Evolutionary conservation across 2,113 vertebrate genomes (phyloP).

Genomic region (Myotis yumanensis): DNA sequence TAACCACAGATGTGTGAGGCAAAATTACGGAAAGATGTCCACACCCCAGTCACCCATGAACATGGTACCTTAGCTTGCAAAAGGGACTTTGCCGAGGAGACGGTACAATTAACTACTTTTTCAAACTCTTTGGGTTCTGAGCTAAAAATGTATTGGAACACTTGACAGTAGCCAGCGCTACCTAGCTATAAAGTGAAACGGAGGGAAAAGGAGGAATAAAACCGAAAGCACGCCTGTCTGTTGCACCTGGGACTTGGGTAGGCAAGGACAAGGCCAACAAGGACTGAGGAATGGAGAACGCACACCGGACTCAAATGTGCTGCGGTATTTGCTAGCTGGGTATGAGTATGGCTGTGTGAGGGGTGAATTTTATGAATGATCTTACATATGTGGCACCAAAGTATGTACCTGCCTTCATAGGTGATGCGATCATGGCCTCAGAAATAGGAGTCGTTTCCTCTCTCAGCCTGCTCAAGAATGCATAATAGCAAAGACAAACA

Average conservation of each 20-base stretch:
- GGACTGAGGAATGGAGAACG: background rate
- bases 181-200: background rate
- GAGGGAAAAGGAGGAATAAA: background rate
- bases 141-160: background rate
- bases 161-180: background rate
- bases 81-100: background rate
- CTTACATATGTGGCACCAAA: slow-evolving; percentile 13
- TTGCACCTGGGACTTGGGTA: background rate
- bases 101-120: background rate
- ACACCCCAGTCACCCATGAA: background rate
- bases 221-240: background rate
- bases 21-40: background rate
- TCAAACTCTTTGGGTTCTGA: background rate
- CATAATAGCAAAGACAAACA: slow-evolving; percentile 30
- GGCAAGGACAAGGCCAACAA: background rate
- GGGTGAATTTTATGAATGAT: background rate
- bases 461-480: slow-evolving; percentile 1
- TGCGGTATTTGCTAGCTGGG: background rate
- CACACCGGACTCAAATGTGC: background rate
- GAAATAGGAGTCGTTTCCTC: slow-evolving; percentile 29
- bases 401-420: background rate
- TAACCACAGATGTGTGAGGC: background rate
- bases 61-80: background rate
- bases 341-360: background rate
- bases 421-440: background rate